Evolutionary conservation across 1,140 invertebrate genomes (phyloP).

Genomic region (Meteorus sp.): DNA sequence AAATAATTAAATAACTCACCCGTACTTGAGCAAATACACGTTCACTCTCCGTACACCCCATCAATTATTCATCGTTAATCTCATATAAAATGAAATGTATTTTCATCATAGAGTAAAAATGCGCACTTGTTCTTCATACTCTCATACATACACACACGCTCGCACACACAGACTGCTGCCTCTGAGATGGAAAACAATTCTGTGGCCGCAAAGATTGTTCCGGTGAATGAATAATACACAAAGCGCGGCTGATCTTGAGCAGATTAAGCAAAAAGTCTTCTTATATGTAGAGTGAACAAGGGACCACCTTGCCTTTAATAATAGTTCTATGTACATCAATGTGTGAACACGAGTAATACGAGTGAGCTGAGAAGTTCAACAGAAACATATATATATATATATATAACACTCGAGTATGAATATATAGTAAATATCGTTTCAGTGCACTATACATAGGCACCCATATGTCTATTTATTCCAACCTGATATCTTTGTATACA

Average conservation of each 20-base stretch:
- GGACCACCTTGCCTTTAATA: slow-evolving; percentile 33
- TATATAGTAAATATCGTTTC: too few relatives aligned
- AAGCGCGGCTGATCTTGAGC: slow-evolving; percentile 35
- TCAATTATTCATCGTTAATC: slow-evolving; percentile 15
- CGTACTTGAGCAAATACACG: not conserved
- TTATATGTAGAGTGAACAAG: slow-evolving; percentile 19
- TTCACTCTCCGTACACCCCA: not conserved
- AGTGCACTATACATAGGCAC: too few relatives aligned
- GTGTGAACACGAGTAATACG: too few relatives aligned
- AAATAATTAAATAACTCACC: too few relatives aligned
- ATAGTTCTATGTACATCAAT: too few relatives aligned
- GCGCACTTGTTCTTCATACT: too few relatives aligned
- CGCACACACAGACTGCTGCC: slow-evolving; percentile 18
- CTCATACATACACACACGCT: too few relatives aligned
- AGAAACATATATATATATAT: too few relatives aligned
- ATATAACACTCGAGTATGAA: too few relatives aligned
- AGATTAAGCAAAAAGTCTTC: slow-evolving; percentile 32
- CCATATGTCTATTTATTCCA: too few relatives aligned
- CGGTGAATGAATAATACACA: slow-evolving; percentile 33
- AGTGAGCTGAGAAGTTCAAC: too few relatives aligned
- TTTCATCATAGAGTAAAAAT: slow-evolving; percentile 36
- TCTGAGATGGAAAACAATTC: slow-evolving; percentile 27
- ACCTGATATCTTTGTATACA: too few relatives aligned
- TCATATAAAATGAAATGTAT: slow-evolving; percentile 13
- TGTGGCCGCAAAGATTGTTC: slow-evolving; percentile 25